Base-by-base conservation (phyloP, 2,113 vertebrate species). In the Poeciliopsis turrubarensis region DNA sequence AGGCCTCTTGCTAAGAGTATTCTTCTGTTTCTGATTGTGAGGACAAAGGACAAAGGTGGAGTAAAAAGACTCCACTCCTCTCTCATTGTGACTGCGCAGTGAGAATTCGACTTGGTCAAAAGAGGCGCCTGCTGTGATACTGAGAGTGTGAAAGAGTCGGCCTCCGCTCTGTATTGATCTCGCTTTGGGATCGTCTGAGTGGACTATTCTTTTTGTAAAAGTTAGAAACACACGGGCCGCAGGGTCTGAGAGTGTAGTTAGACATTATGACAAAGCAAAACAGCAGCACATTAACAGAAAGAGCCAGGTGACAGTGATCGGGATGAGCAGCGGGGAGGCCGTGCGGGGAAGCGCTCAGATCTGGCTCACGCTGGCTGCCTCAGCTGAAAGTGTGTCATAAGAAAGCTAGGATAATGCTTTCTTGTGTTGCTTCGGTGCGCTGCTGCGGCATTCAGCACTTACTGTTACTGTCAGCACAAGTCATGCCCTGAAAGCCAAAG, bases 311-410 rank as follows among this genome's bases (percentile, higher is more conserved):
- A 78, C 71, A 73, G 61, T 74, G 68, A 73, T 29, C 51, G 70
- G 39, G 68, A 74, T 29, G 57, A 80, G 65, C 63, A 32, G 83
- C 72, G 27, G 61, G 76, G 65, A 77, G 65, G 68, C 69, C 51
- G 44, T 65, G 68, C 32, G 54, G 65, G 75, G 32, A 70, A 70
- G 66, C 12, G 11, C 72, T 80, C 22, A 44, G 81, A 79, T 81
- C 47, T 68, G 68, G 63, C 70, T 84, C 78, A 60, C 34, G 78
- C 76, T 68, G 26, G 69, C 68, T 68, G 70, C 71, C 25, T 82
- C 74, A 72, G 70, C 65, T 62, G 60, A 78, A 84, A 84, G 74
- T 86, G 78, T 90, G 89, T 86, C 87, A 89, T 73, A 54, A 65
- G 34, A 78, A 86, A 81, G 87, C 78, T 74, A 67, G 67, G 80